Evolutionary conservation across 1,140 invertebrate species (phyloP).

Genomic region (Ostrea denselamellosa): DNA sequence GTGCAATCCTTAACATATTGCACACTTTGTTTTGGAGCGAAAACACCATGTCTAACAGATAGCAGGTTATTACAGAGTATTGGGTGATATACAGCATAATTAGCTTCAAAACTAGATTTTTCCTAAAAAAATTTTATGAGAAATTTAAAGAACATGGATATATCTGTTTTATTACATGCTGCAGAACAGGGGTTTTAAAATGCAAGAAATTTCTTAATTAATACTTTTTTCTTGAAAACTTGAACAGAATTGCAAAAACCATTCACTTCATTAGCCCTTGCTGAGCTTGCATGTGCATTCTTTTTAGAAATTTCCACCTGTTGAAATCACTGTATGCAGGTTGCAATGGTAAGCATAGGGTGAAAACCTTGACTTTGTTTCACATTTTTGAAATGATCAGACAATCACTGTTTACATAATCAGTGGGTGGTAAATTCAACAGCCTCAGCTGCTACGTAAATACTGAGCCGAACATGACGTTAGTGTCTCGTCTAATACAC

Average conservation of each 20-base stretch:
- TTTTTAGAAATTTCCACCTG: background rate
- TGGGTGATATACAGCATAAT: background rate
- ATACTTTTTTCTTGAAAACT: slow-evolving; percentile 9
- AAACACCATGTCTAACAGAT: background rate
- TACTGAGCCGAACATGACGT: background rate
- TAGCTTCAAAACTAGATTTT: background rate
- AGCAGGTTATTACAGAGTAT: background rate
- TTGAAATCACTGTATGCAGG: slow-evolving; percentile 10
- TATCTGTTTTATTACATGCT: background rate
- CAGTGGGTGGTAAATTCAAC: slow-evolving; percentile 39
- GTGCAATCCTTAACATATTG: slow-evolving; percentile 15
- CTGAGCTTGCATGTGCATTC: background rate
- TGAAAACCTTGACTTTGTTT: slow-evolving; percentile 21
- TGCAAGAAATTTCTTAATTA: slow-evolving; percentile 29
- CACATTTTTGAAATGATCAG: slow-evolving; percentile 39
- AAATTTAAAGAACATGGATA: background rate
- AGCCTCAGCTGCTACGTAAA: background rate
- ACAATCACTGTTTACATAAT: slow-evolving; percentile 35
- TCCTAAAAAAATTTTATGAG: background rate
- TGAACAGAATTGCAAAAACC: slow-evolving; percentile 20
- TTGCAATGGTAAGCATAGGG: background rate
- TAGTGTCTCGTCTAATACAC: background rate
- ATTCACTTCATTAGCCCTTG: background rate
- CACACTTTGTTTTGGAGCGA: background rate
- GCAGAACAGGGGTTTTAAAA: background rate